Conservation (phyloP, 2,888 invertebrate genomes). For the Zelleria hepariella region DNA sequence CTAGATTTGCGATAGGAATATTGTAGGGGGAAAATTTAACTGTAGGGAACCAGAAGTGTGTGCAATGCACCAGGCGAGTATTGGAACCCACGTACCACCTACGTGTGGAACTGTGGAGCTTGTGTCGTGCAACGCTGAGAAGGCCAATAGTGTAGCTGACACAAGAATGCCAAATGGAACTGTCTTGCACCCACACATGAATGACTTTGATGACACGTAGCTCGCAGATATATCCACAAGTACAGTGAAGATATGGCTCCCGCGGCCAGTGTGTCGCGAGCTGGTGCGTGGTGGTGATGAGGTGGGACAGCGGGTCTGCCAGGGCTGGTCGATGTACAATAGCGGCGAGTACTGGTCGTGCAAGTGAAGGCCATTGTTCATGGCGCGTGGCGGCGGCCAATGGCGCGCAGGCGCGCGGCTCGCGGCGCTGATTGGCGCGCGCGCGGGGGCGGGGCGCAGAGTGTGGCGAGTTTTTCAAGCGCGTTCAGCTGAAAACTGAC, state of each 20-base stretch:
- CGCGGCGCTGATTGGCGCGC: constrained; percentile 37
- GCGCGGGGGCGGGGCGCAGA: constrained; percentile 34
- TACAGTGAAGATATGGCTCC: neutral
- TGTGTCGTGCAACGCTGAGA: no score
- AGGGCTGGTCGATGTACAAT: constrained; percentile 19
- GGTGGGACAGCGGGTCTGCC: constrained; percentile 11
- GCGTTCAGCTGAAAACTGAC: constrained; percentile 26
- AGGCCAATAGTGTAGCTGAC: no score
- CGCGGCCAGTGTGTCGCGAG: neutral
- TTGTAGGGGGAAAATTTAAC: no score
- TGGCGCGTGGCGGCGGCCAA: constrained; percentile 37
- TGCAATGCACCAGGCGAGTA: no score
- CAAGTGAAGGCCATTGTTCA: constrained; percentile 60
- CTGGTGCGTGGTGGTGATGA: neutral
- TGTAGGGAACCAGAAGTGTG: no score
- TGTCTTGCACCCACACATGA: neutral
- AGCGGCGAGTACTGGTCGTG: constrained; percentile 33
- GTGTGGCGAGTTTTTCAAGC: constrained; percentile 40
- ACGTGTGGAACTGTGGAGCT: no score
- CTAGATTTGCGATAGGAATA: no score
- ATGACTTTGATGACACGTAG: neutral
- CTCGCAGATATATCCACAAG: neutral
- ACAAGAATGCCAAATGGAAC: neutral
- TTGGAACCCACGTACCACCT: no score
- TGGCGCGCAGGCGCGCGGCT: constrained; percentile 28